Percentiles rank a stretch among this genome's conserved stretches.
Evolutionary conservation across 1,140 invertebrate genomes (phyloP).

Genomic region (Eulimnadia texana): DNA sequence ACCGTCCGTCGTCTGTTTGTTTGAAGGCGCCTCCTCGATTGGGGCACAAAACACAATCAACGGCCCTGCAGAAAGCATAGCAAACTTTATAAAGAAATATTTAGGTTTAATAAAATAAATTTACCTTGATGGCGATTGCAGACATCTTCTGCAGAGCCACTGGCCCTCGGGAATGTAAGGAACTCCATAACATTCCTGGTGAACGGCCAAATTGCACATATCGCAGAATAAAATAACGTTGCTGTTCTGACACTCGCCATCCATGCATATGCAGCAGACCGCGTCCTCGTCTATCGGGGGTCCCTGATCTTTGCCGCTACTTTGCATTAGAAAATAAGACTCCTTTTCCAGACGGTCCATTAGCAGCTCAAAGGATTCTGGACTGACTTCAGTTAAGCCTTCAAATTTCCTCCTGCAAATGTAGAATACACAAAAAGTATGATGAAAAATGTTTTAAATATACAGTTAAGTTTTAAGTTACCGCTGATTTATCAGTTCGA

Average conservation of each 20-base stretch:
- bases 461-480: background rate
- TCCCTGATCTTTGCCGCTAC: conserved; percentile 31
- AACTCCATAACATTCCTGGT: conserved; percentile 98
- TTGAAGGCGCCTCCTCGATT: conserved; percentile 98
- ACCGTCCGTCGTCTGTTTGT: conserved; percentile 87
- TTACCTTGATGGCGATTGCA: conserved; percentile 75
- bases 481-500: conserved; percentile 67
- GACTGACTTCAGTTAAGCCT: conserved; percentile 49
- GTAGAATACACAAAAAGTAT: no score
- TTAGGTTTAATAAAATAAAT: background rate
- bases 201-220: conserved; percentile 97
- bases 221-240: conserved; percentile 96
- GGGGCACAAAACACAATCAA: conserved; percentile 93
- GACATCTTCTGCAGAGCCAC: conserved; percentile 87
- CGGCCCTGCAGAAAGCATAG: conserved; percentile 42
- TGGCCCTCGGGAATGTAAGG: conserved; percentile 98
- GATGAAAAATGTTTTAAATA: no score
- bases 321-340: conserved; percentile 83
- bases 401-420: conserved; percentile 42
- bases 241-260: conserved; percentile 91
- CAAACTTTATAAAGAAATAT: background rate
- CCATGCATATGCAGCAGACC: conserved; percentile 82
- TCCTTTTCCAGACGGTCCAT: conserved; percentile 97
- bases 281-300: conserved; percentile 89
- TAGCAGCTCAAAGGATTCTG: conserved; percentile 78